Conservation (phyloP, 2,113 vertebrate genomes). For the Athene cunicularia region DNA sequence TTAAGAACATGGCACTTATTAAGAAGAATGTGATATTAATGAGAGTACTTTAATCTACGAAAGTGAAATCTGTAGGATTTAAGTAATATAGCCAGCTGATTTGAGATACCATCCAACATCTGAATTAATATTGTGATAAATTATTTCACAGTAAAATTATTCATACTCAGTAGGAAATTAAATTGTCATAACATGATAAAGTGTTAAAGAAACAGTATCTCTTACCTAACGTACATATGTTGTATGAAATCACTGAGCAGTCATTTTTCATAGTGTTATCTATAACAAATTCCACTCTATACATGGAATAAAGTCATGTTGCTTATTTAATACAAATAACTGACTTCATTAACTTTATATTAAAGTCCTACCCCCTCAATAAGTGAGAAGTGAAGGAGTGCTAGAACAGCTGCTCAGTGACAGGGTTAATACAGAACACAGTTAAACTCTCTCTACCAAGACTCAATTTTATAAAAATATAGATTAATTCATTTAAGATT, state of each 20-base stretch:
- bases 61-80: constrained; percentile 70
- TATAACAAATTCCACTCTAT: not conserved
- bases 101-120: constrained; percentile 63
- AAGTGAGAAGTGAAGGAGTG: not conserved
- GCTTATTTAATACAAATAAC: constrained; percentile 8
- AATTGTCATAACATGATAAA: constrained; percentile 77
- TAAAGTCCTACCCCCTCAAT: not conserved
- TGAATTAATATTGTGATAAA: constrained; percentile 76
- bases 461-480: not conserved
- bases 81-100: constrained; percentile 62
- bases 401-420: not conserved
- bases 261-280: constrained; percentile 12
- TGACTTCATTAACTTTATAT: not conserved
- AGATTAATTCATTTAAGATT: not conserved
- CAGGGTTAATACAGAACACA: not conserved
- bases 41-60: constrained; percentile 58
- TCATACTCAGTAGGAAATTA: constrained; percentile 77
- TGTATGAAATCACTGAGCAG: constrained; percentile 40
- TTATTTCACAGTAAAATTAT: constrained; percentile 76
- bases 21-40: constrained; percentile 68
- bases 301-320: not conserved
- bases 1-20: constrained; percentile 22
- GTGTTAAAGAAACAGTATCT: constrained; percentile 73
- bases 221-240: constrained; percentile 60
- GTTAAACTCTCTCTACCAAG: not conserved